Conservation (phyloP, 2,113 vertebrate genomes). For the Brachyhypopomus gauderio region DNA sequence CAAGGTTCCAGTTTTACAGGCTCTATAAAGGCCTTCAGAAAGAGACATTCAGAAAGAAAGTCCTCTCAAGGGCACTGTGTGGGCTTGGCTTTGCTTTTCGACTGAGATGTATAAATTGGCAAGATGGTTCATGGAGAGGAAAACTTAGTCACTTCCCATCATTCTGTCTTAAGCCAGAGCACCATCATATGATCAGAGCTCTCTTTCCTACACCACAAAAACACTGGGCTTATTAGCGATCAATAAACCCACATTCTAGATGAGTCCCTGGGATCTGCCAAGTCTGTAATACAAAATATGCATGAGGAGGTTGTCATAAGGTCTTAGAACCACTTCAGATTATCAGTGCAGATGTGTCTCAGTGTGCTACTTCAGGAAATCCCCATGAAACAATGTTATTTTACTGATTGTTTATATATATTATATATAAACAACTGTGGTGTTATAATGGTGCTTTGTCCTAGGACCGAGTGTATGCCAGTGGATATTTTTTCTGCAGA, state of each 20-base stretch:
- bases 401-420: no score
- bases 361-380: no score
- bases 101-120: not conserved
- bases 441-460: not conserved
- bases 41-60: not conserved
- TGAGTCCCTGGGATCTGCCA: no score
- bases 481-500: not conserved
- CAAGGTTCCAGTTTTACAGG: not conserved
- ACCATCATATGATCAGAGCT: not conserved
- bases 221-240: not conserved
- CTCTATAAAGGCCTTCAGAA: not conserved
- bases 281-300: no score
- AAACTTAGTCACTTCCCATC: not conserved
- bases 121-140: not conserved
- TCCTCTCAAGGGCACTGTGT: not conserved
- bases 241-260: no score
- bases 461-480: not conserved
- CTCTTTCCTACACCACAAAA: not conserved
- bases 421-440: not conserved
- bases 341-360: no score
- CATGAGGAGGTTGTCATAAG: no score
- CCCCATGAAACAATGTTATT: no score
- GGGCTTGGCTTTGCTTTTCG: not conserved
- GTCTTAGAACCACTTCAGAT: no score
- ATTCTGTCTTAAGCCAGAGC: not conserved